These are phyloP conservation scores for Chaetodon auriga DNA, from an alignment of 2,113 vertebrate species.

Conservation along the genomic window DNA sequence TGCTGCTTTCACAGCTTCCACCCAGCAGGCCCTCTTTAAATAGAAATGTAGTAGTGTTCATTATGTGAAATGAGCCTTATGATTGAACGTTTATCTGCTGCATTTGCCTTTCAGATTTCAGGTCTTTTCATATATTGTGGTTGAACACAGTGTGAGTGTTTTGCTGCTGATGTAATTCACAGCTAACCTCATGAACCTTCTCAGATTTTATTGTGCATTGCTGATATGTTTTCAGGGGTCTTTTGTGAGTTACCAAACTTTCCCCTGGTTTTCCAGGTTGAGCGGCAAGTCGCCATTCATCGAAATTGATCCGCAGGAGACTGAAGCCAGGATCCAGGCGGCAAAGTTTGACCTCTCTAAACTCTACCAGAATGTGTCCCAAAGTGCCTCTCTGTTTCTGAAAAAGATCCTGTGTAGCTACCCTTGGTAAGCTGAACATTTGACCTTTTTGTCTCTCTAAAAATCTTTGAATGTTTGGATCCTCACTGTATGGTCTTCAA, in stretches of 20 bases:
- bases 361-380: conserved; percentile 97
- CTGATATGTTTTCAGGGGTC: background rate
- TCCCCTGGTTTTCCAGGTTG: conserved; percentile 84
- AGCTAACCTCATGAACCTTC: background rate
- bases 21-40: conserved; percentile 33
- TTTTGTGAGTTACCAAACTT: background rate
- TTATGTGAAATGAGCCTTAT: conserved; percentile 1
- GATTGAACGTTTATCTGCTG: background rate
- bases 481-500: conserved; percentile 35
- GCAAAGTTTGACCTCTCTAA: conserved; percentile 96
- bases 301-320: conserved; percentile 90
- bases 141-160: background rate
- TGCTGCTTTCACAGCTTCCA: conserved; percentile 58
- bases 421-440: conserved; percentile 89
- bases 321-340: conserved; percentile 91
- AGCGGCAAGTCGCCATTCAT: conserved; percentile 93
- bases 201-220: no score
- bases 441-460: background rate
- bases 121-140: background rate
- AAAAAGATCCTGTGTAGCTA: conserved; percentile 95
- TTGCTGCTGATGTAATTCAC: background rate
- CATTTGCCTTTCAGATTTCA: conserved; percentile 13
- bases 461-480: background rate
- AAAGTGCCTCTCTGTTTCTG: conserved; percentile 96
- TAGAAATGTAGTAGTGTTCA: conserved; percentile 11